Base-by-base conservation (phyloP, 2,888 invertebrate species). In the Eledona agricola region DNA sequence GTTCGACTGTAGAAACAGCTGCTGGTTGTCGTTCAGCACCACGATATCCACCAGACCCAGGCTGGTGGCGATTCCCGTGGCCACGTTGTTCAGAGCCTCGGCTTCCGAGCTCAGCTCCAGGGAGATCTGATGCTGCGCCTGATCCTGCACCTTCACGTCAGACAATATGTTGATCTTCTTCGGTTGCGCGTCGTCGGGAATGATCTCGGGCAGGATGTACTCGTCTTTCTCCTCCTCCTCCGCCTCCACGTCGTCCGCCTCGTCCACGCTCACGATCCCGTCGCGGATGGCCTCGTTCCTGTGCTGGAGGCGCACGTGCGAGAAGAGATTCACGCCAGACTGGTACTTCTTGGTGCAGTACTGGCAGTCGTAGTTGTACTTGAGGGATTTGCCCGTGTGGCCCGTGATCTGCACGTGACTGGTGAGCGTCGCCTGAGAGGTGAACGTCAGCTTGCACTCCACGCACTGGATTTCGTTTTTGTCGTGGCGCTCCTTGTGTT, bases 271-370 rank as follows among this genome's bases (percentile, higher is more conserved):
- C n/a, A 87, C 81, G 7, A 87, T 81, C 5, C 87, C 87, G 75
- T 88, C 87, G 60, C 78, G 78, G 35, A 80, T 77, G 0, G 86
- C 87, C 59, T 84, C 82, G 42, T 80, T 79, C 67, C 83, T 83
- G 67, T 90, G 90, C 65, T 80, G 76, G 7, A 80, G 77, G 70
- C 85, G 83, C 64, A 90, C 80, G 68, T 90, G 90, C 2, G 83
- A 81, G 74, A 89, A 89, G 20, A 91, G 77, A 70, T 86, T 86
- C 12, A 82, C 78, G 57, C 86, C 83, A 15, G 89, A 81, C 13
- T 84, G 81, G 71, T 90, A 90, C 50, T 82, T 79, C 70, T 87
- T 89, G 46, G 83, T 81, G 70, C 93, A 93, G 68, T 90, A 90
- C 35, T 86, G 83, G 73, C 93, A 84, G 55, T 81, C 79, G 59